Evolutionary conservation across 23 tunicate genomes (phyloP), one percentile per base, ranked within the genome.

Genomic region (Clavelina lepadiformis): DNA sequence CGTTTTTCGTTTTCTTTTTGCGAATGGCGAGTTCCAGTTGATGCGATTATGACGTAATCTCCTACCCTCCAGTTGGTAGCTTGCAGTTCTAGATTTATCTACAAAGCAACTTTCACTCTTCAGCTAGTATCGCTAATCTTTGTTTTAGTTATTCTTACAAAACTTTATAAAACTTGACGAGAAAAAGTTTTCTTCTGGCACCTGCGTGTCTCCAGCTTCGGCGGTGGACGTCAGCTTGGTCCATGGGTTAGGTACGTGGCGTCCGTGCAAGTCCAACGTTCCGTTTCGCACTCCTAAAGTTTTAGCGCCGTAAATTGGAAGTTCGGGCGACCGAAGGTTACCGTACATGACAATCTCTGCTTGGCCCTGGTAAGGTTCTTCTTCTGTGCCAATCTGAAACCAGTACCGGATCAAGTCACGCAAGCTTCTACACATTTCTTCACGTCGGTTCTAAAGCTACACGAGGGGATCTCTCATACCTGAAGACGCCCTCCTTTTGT

Each of bases 361-460:
- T 28, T 70, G 45, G 21, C 31, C 31, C 33, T 38, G 58, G 56
- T 56, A 93, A 7, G 94, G 94, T 41, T 73, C 68, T 0, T 93
- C 79, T 59, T 93, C 98, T n/a, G 94, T 93, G 20, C 98, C 98
- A 29, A 88, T 61, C 96, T 86, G 0, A n/a, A n/a, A n/a, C n/a
- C n/a, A n/a, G n/a, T n/a, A n/a, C n/a, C n/a, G n/a, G n/a, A n/a
- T n/a, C n/a, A n/a, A n/a, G n/a, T n/a, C n/a, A n/a, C n/a, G n/a
- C n/a, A n/a, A n/a, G n/a, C n/a, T n/a, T n/a, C n/a, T n/a, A n/a
- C n/a, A n/a, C n/a, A n/a, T n/a, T n/a, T n/a, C n/a, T n/a, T n/a
- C n/a, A n/a, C n/a, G n/a, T n/a, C n/a, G n/a, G n/a, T n/a, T n/a
- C n/a, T n/a, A n/a, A n/a, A n/a, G n/a, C n/a, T n/a, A n/a, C n/a